These are phyloP conservation scores for Hylomyscus alleni DNA, from an alignment of 2,797 vertebrate genomes.

Conservation along the genomic window DNA sequence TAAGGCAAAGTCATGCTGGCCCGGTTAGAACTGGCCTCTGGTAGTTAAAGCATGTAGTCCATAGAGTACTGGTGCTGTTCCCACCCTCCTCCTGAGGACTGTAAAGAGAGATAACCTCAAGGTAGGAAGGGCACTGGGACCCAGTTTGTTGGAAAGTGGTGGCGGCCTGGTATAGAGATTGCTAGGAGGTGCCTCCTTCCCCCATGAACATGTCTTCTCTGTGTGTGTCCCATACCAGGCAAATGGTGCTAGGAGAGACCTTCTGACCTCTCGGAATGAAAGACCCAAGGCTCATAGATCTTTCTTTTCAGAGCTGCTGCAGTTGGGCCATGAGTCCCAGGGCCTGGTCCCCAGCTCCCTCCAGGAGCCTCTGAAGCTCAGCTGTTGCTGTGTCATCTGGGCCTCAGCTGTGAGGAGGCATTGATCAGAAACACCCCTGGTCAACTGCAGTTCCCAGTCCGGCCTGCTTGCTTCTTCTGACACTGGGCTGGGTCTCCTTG, in stretches of 20 bases:
- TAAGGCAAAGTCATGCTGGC: no score
- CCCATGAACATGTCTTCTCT: neutral
- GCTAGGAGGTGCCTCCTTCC: neutral
- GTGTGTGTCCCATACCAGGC: accelerated
- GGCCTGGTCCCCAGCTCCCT: accelerated
- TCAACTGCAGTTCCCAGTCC: neutral
- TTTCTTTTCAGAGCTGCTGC: neutral
- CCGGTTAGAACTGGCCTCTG: neutral
- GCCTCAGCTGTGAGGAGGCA: neutral
- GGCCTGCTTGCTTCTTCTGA: neutral
- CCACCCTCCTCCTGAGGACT: neutral
- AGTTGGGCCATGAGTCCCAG: neutral
- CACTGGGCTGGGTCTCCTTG: neutral
- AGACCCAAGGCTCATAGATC: accelerated
- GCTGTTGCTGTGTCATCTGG: neutral
- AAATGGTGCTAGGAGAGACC: no score
- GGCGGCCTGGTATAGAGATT: accelerated
- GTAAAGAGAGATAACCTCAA: accelerated
- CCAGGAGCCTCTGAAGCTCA: neutral
- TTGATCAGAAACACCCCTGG: accelerated
- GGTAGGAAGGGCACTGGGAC: accelerated
- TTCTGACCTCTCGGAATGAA: neutral
- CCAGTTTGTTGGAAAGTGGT: neutral
- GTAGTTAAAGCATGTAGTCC: no score
- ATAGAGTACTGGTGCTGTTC: accelerated